These are phyloP conservation scores for Stegodyphus mimosarum DNA, from an alignment of 1,140 invertebrate species.

Conservation along the genomic window DNA sequence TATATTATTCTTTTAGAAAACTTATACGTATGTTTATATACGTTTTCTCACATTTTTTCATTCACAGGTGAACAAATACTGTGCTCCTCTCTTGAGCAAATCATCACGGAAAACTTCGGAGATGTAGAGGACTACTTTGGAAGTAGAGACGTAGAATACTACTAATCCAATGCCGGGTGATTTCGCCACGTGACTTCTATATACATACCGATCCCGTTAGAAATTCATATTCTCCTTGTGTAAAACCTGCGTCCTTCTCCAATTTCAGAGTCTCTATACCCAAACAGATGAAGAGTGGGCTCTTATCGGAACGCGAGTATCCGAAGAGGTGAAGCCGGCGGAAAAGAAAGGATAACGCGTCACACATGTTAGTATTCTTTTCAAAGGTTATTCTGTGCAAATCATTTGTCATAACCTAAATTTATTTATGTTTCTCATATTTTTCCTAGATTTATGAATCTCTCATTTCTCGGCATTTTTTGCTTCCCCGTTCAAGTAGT, in stretches of 20 bases:
- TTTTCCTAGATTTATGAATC: too few species aligned
- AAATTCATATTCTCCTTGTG: slow-evolving; percentile 8
- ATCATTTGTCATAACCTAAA: too few species aligned
- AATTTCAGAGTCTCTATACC: neutral
- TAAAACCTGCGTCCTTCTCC: neutral
- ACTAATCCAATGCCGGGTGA: slow-evolving; percentile 52
- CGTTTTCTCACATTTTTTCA: slow-evolving; percentile 46
- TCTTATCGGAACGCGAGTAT: neutral
- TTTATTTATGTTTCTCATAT: too few species aligned
- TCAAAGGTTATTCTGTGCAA: too few species aligned
- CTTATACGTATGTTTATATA: neutral
- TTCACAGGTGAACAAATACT: slow-evolving; percentile 53
- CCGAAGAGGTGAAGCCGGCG: neutral
- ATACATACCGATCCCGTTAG: slow-evolving; percentile 10
- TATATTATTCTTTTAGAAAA: neutral
- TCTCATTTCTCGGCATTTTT: too few species aligned
- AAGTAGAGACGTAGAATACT: too few species aligned
- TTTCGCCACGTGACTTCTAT: slow-evolving; percentile 55
- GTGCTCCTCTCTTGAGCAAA: too few species aligned
- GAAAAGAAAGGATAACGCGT: neutral
- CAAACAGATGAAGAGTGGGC: neutral
- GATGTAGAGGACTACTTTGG: too few species aligned
- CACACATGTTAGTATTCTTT: too few species aligned
- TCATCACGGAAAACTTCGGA: too few species aligned
- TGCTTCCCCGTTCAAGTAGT: too few species aligned